Conservation (phyloP, 2,113 vertebrate species). For the Manacus vitellinus region DNA sequence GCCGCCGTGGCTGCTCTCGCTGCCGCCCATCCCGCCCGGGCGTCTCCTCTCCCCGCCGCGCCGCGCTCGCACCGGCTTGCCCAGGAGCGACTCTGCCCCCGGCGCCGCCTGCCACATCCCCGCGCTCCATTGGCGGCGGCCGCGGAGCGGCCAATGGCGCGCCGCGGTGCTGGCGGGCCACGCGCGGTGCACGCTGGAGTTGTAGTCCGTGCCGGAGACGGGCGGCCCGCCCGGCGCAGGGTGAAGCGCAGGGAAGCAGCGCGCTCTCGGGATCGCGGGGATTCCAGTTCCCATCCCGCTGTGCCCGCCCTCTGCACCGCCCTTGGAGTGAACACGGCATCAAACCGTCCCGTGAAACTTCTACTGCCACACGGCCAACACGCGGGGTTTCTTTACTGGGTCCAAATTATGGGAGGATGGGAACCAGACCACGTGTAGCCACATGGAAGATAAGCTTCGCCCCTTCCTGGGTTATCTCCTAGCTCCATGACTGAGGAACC, state of each 20-base stretch:
- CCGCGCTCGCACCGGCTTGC: neutral
- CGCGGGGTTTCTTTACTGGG: rapidly evolving
- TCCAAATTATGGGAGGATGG: rapidly evolving
- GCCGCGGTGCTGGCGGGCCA: neutral
- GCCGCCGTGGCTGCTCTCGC: constrained; percentile 77
- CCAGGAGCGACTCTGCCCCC: neutral
- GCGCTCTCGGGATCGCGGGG: rapidly evolving
- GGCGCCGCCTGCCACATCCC: neutral
- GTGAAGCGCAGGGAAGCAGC: too few species aligned
- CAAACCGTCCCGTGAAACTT: rapidly evolving
- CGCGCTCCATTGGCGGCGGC: neutral
- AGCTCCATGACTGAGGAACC: neutral
- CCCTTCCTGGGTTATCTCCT: neutral
- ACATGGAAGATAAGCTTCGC: neutral
- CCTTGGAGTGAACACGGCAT: rapidly evolving
- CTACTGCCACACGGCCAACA: rapidly evolving
- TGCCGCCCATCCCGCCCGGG: constrained; percentile 78
- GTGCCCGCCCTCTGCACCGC: neutral
- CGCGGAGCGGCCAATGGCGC: neutral
- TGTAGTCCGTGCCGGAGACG: constrained; percentile 35
- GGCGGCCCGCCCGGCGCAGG: neutral
- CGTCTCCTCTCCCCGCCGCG: neutral
- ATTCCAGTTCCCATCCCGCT: too few species aligned
- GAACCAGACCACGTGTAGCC: neutral
- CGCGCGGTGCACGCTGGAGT: constrained; percentile 19